Conservation (phyloP, 2,797 vertebrate species). For the Sternotherus odoratus region DNA sequence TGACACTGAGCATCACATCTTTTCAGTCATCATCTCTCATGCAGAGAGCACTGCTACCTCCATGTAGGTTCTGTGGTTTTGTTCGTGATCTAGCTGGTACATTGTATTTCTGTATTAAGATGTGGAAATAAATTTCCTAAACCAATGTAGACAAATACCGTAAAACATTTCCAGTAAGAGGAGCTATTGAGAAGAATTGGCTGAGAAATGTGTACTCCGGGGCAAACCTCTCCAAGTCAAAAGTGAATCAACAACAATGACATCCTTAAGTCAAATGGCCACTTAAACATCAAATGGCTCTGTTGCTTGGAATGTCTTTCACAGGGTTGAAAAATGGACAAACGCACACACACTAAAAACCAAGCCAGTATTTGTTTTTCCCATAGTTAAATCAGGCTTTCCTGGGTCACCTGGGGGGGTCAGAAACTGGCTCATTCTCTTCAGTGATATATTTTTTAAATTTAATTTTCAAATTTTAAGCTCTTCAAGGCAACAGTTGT, state of each 20-base stretch:
- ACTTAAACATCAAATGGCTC: too few species aligned
- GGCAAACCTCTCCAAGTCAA: not conserved
- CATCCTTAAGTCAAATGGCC: not conserved
- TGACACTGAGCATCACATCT: not conserved
- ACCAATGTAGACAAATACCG: not conserved
- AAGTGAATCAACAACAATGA: not conserved
- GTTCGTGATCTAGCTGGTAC: not conserved
- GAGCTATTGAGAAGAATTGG: not conserved
- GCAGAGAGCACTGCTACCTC: not conserved
- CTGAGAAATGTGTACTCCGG: not conserved
- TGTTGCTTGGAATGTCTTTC: not conserved
- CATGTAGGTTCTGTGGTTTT: not conserved
- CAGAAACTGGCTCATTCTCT: not conserved
- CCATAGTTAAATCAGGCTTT: not conserved
- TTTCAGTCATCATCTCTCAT: not conserved
- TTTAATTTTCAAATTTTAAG: not conserved
- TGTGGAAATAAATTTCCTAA: too few species aligned
- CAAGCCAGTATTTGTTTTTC: not conserved
- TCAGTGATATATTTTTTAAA: not conserved
- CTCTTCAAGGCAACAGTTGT: not conserved
- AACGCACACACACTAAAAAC: not conserved
- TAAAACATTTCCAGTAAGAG: not conserved
- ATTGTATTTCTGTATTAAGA: not conserved
- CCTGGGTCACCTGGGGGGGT: not conserved
- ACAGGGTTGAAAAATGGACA: too few species aligned